phyloP scores from a whole-genome alignment of 2,797 vertebrate species.

The Hylomyscus alleni region DNA sequence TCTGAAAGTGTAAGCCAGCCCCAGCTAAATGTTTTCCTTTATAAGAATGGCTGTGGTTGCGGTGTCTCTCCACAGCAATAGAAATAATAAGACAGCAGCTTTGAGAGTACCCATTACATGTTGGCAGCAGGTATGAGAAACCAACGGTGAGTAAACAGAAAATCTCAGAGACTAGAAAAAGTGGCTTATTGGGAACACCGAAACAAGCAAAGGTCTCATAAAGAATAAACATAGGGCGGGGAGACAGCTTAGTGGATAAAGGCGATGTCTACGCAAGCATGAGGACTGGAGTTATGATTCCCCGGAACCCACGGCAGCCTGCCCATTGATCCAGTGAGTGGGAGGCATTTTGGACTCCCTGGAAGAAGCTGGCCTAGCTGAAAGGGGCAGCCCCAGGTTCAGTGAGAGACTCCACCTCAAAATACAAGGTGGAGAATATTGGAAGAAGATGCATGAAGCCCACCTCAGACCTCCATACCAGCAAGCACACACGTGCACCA shows the following conservation, averaged over 20 bases:
- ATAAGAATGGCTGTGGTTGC: neutral
- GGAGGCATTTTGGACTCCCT: too few relatives aligned
- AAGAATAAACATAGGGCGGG: neutral
- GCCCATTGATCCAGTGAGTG: too few relatives aligned
- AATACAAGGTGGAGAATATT: neutral
- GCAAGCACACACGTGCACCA: too few relatives aligned
- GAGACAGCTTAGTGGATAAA: neutral
- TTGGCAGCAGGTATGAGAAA: too few relatives aligned
- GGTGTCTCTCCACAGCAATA: neutral
- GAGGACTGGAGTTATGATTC: neutral
- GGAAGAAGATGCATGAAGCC: too few relatives aligned
- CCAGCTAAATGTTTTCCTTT: neutral
- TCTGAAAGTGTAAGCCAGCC: neutral
- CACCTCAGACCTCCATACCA: neutral
- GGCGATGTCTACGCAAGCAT: neutral
- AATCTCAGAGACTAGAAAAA: neutral
- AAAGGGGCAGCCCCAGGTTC: neutral
- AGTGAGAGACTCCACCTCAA: neutral
- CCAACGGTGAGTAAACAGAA: neutral
- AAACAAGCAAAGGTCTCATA: neutral
- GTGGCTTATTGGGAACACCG: neutral
- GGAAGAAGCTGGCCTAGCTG: neutral
- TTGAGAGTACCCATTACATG: fast-evolving
- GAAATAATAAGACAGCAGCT: neutral
- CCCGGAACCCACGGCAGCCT: too few relatives aligned